These are phyloP conservation scores for Cololabis saira DNA, from an alignment of 2,113 vertebrate species.

Conservation along the genomic window DNA sequence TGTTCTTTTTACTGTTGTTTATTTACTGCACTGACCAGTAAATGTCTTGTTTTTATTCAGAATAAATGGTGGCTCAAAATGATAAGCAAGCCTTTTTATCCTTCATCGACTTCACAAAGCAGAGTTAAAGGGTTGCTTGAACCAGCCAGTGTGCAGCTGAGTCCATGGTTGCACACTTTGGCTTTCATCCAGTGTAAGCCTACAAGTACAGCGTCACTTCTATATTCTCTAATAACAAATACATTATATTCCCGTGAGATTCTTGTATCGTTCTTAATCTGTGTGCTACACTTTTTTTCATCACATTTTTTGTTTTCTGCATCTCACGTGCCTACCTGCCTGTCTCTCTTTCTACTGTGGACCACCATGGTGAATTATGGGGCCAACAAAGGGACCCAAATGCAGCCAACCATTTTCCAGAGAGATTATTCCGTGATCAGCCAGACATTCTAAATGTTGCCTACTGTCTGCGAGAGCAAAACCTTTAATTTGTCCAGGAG, in stretches of 20 bases:
- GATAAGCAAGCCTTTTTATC: too few species aligned
- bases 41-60: too few species aligned
- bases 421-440: not conserved
- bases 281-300: not conserved
- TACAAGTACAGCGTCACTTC: not conserved
- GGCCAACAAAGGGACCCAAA: not conserved
- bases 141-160: too few species aligned
- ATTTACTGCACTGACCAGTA: too few species aligned
- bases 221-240: not conserved
- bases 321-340: not conserved
- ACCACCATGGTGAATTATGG: too few species aligned
- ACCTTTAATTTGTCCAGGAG: not conserved
- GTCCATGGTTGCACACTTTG: not conserved
- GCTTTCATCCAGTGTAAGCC: not conserved
- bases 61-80: too few species aligned
- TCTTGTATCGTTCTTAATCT: too few species aligned
- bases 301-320: slow-evolving; percentile 5
- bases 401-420: slow-evolving; percentile 2
- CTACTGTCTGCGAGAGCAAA: not conserved
- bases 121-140: too few species aligned
- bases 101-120: too few species aligned
- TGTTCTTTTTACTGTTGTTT: too few species aligned
- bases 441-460: not conserved
- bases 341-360: not conserved
- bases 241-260: not conserved